A percentile compares a stretch with the other conserved stretches of the same genome.
Conservation (phyloP, 2,888 invertebrate species). For the Aporophyla nigra region DNA sequence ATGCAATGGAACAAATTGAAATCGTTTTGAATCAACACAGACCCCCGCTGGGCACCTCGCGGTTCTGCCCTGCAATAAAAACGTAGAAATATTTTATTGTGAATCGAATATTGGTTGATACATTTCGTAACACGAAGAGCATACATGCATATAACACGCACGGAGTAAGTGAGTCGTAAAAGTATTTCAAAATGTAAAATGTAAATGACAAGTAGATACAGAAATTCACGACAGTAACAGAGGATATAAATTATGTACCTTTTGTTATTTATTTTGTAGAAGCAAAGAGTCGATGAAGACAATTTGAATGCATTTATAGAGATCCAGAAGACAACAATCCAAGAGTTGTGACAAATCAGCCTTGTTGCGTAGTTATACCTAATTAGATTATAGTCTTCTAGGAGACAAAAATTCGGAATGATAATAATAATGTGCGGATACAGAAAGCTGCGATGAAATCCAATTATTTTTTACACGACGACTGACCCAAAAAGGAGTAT, state of each 20-base stretch:
- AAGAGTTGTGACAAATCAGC: not conserved
- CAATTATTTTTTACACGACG: not conserved
- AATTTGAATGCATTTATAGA: not conserved
- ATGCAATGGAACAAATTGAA: slow-evolving; percentile 87
- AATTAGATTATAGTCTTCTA: not conserved
- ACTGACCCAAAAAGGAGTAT: not conserved
- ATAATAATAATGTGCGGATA: not conserved
- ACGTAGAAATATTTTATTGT: slow-evolving; percentile 71
- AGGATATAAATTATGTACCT: slow-evolving; percentile 35
- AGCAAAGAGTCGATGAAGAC: slow-evolving; percentile 9
- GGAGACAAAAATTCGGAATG: not conserved
- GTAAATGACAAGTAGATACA: slow-evolving; percentile 47
- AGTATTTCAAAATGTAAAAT: slow-evolving; percentile 58
- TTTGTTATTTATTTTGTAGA: slow-evolving; percentile 31
- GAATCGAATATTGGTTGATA: slow-evolving; percentile 71
- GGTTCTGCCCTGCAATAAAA: slow-evolving; percentile 74
- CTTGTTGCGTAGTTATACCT: not conserved
- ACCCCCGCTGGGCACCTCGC: slow-evolving; percentile 80
- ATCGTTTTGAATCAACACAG: slow-evolving; percentile 80
- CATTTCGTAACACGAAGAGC: slow-evolving; percentile 64
- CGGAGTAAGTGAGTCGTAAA: slow-evolving; percentile 58
- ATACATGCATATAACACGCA: slow-evolving; percentile 42
- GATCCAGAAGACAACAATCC: not conserved
- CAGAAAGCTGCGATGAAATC: not conserved
- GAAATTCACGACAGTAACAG: slow-evolving; percentile 48